phyloP scores from a whole-genome alignment of 1,140 invertebrate species.

The Heliconius himera region DNA sequence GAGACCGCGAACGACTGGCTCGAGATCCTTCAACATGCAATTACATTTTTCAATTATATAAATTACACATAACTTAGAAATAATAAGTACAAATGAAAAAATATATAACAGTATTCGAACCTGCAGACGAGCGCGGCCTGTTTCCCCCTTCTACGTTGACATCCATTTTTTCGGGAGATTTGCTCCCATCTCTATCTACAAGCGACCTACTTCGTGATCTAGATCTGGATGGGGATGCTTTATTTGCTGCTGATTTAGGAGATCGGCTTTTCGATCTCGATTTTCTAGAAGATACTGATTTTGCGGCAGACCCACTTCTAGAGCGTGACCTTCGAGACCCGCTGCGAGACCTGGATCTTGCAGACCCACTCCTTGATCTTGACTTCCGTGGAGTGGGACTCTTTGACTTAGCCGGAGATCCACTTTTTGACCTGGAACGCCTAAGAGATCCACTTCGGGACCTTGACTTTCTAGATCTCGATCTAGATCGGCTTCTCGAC shows the following conservation, averaged over 20 bases:
- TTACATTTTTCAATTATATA: background rate
- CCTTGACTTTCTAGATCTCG: too few species aligned
- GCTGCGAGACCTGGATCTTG: conserved; percentile 43
- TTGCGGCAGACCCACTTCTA: conserved; percentile 36
- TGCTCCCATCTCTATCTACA: conserved; percentile 37
- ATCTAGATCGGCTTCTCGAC: conserved; percentile 31
- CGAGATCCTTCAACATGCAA: conserved; percentile 20
- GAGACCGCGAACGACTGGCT: conserved; percentile 47
- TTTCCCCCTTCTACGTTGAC: conserved; percentile 41
- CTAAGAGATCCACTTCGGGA: too few species aligned
- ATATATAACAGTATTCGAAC: conserved; percentile 16
- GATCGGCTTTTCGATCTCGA: conserved; percentile 31
- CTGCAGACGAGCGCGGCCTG: conserved; percentile 24
- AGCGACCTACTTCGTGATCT: conserved; percentile 31
- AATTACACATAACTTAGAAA: background rate
- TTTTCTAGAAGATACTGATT: conserved; percentile 31
- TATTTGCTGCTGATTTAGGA: conserved; percentile 19
- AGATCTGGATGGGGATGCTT: conserved; percentile 5
- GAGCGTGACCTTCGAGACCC: conserved; percentile 48
- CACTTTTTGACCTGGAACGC: too few species aligned
- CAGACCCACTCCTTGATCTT: conserved; percentile 35
- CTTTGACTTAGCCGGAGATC: too few species aligned
- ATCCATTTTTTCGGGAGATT: conserved; percentile 49
- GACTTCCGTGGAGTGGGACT: conserved; percentile 25
- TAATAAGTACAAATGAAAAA: background rate